Evolutionary conservation across 2,888 invertebrate genomes (phyloP).

Genomic region (Tetragonula carbonaria): DNA sequence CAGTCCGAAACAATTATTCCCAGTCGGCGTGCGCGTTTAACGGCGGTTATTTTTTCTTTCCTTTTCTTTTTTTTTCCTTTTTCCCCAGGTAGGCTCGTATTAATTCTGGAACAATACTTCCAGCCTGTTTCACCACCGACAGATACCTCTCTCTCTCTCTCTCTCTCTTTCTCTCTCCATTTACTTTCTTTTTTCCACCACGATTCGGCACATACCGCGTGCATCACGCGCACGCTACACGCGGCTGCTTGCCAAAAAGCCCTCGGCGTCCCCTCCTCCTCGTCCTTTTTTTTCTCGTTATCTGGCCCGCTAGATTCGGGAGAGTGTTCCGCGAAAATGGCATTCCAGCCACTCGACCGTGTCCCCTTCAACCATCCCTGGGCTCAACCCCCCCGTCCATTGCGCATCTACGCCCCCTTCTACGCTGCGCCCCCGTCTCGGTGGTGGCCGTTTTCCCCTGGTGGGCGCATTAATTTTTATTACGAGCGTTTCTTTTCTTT

Average conservation of each 20-base stretch:
- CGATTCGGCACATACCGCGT: constrained; percentile 52
- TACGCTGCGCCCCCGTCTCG: neutral
- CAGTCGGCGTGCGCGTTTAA: constrained; percentile 24
- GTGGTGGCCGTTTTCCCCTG: constrained; percentile 19
- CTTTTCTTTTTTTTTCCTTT: neutral
- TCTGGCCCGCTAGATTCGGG: constrained; percentile 56
- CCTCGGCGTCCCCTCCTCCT: constrained; percentile 20
- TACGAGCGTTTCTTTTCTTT: constrained; percentile 47
- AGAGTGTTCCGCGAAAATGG: constrained; percentile 66
- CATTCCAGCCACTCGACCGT: constrained; percentile 65
- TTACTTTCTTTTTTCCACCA: neutral
- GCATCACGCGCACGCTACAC: constrained; percentile 41
- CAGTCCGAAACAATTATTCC: constrained; percentile 42
- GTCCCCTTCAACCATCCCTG: constrained; percentile 33
- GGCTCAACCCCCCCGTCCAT: neutral
- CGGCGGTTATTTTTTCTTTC: constrained; percentile 21
- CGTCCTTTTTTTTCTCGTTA: constrained; percentile 57
- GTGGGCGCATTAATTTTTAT: constrained; percentile 76
- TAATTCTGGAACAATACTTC: constrained; percentile 58
- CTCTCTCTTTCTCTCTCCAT: neutral
- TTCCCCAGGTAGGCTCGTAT: constrained; percentile 21
- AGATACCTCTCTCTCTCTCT: constrained; percentile 24
- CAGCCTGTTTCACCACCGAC: constrained; percentile 55
- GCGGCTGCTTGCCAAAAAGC: constrained; percentile 60
- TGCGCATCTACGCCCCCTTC: neutral